Base-by-base conservation (phyloP, 2,797 vertebrate species). In the Micromesistius poutassou region DNA sequence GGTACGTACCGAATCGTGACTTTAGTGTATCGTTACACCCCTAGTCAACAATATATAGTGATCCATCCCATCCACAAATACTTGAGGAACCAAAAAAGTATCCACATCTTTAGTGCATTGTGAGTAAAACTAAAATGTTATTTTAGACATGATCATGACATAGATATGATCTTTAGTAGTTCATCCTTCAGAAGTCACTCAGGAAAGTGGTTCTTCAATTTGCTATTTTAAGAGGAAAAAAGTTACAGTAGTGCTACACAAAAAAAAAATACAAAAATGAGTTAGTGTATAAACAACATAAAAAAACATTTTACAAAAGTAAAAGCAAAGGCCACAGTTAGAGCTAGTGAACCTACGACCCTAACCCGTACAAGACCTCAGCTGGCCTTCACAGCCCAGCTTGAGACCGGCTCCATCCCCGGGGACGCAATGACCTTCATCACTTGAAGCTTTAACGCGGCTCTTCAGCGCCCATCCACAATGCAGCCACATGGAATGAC, bases 161-260 rank as follows among this genome's bases (percentile, higher is more conserved):
- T 5, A 14, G 14, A 16, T 10, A 25, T 70, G 30, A 70, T 28
- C 28, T 28, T 25, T 25, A 28, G 68, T 30, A 12, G 13, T 30
- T 30, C 12, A 30, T 14, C 30, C 28, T 25, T 70, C 25, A 70
- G 9, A 71, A 31, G 68, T 71, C 25, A 70, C 25, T 14, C 28
- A 30, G 55, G 68, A 71, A 31, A 31, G 13, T 25, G 30, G 13
- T 71, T 71, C 28, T 71, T 71, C 70, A 33, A 30, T 71, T 30
- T 14, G 70, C 30, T 31, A 19, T 14, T 71, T 71, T 6, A 31
- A 71, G n/a, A 22, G 5, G 6, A 80, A 33, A 75, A 83, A 71
- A 84, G 76, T 79, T 81, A 82, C 73, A 83, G 77, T 78, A 82
- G 78, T 81, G 71, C 40, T 80, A 36, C 72, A 74, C 71, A 74